Evolutionary conservation across 2,797 vertebrate genomes (phyloP).

Genomic region (Cyprinodon diabolis): DNA sequence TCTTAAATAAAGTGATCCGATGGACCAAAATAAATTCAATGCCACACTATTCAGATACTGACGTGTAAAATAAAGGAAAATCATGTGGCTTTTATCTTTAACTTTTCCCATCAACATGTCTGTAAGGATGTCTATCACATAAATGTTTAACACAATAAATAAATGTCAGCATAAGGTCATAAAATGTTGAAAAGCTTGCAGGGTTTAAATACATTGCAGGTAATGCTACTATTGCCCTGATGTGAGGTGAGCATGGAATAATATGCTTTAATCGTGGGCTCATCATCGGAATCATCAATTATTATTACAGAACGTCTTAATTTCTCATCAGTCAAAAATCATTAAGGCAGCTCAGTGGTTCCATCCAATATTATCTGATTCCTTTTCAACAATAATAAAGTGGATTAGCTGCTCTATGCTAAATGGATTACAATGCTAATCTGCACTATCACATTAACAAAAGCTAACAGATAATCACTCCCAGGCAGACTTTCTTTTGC

Average conservation of each 20-base stretch:
- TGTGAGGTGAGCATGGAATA: slow-evolving; percentile 15
- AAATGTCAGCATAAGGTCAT: not conserved
- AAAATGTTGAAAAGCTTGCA: not conserved
- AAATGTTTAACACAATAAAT: not conserved
- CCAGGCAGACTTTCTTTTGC: slow-evolving; percentile 66
- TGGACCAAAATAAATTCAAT: not conserved
- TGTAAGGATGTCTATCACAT: too few species aligned
- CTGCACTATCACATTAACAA: slow-evolving; percentile 82
- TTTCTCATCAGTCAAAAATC: slow-evolving; percentile 69
- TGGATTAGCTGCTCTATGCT: slow-evolving; percentile 83
- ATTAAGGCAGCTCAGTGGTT: slow-evolving; percentile 67
- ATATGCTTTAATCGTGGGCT: slow-evolving; percentile 53
- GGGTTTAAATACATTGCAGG: not conserved
- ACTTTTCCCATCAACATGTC: too few species aligned
- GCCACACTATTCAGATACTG: not conserved
- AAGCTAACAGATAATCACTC: slow-evolving; percentile 73
- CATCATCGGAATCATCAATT: slow-evolving; percentile 53
- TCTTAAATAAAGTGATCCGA: not conserved
- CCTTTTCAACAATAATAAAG: slow-evolving; percentile 81
- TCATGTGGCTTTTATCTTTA: too few species aligned
- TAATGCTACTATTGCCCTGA: slow-evolving; percentile 15
- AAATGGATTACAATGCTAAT: slow-evolving; percentile 88
- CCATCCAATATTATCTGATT: slow-evolving; percentile 77
- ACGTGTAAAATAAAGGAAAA: too few species aligned
- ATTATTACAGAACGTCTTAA: slow-evolving; percentile 55